phyloP scores from a whole-genome alignment of 2,888 invertebrate species.

The Meta bourneti region DNA sequence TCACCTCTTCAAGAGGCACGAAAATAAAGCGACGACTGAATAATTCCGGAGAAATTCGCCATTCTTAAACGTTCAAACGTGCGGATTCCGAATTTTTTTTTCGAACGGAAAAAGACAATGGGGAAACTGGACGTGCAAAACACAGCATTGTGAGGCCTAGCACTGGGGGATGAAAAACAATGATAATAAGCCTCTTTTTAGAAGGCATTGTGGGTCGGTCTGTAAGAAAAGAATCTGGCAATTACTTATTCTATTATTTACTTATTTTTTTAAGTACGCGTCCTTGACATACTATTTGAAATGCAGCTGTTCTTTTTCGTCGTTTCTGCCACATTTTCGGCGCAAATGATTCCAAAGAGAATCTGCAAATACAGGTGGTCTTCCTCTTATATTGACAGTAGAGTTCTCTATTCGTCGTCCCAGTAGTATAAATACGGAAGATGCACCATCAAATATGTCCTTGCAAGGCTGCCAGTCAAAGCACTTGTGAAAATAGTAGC shows the following conservation, averaged over 20 bases:
- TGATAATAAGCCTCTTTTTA: conserved; percentile 35
- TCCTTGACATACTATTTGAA: conserved; percentile 41
- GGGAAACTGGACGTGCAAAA: conserved; percentile 35
- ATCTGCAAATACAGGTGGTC: conserved; percentile 57
- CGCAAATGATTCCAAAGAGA: neutral
- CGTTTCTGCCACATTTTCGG: conserved; percentile 1
- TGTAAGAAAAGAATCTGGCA: conserved; percentile 34
- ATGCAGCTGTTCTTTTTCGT: conserved; percentile 8
- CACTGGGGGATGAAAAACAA: conserved; percentile 20
- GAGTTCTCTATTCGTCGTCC: neutral
- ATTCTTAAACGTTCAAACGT: conserved; percentile 6
- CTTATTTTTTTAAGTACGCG: conserved; percentile 28
- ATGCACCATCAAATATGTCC: neutral
- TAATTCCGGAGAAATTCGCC: conserved; percentile 17
- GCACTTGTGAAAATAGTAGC: too few relatives aligned
- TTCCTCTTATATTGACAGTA: neutral
- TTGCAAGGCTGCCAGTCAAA: too few relatives aligned
- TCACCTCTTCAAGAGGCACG: neutral
- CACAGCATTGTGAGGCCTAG: conserved; percentile 28
- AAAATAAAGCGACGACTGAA: neutral
- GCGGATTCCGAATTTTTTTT: conserved; percentile 3
- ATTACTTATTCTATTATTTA: conserved; percentile 44
- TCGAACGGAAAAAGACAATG: conserved; percentile 39
- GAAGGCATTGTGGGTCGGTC: conserved; percentile 31
- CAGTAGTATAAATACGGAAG: neutral